Evolutionary conservation across 2,888 invertebrate species (phyloP), one percentile per base, ranked within the genome.

Genomic region (Heteromyza rotundicornis): DNA sequence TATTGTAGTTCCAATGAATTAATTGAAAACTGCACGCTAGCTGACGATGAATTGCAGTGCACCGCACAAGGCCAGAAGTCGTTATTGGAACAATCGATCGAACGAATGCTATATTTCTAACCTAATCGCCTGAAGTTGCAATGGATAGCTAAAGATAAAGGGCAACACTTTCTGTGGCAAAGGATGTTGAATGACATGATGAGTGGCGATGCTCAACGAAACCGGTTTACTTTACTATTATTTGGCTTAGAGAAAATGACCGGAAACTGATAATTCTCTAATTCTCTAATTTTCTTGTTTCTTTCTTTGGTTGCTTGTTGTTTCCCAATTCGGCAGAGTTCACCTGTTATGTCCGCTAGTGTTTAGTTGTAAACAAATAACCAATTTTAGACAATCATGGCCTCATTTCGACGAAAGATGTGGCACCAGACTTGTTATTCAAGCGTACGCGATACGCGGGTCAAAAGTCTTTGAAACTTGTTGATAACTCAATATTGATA

Each of bases 201-300:
- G 14, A 40, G 40, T 27, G 27, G 27, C 27, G 27, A 40, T 40
- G 40, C 40, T 40, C 40, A 3, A n/a, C 14, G 40, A 8, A 19
- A 47, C 47, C 47, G 47, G 20, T 47, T n/a, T n/a, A n/a, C n/a
- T n/a, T n/a, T n/a, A n/a, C n/a, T n/a, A n/a, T n/a, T n/a, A 19
- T 19, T 5, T 47, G 3, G 47, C 7, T 19, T 19, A 17, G 47
- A 3, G 47, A 17, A 17, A 47, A 19, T 19, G 47, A 47, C 47
- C 47, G 47, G 47, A 47, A 47, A 47, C 47, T 47, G 19, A 19
- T 47, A 47, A 47, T 47, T 47, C 14, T 47, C 47, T 17, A 47
- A 17, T 19, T 40, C 14, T 40, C 12, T 40, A 14, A 14, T 40
- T n/a, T n/a, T n/a, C n/a, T n/a, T n/a, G 5, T n/a, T n/a, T n/a